Evolutionary conservation across 2,113 vertebrate species (phyloP), one percentile per base, ranked within the genome.

Genomic region (Megaceryle maxima): DNA sequence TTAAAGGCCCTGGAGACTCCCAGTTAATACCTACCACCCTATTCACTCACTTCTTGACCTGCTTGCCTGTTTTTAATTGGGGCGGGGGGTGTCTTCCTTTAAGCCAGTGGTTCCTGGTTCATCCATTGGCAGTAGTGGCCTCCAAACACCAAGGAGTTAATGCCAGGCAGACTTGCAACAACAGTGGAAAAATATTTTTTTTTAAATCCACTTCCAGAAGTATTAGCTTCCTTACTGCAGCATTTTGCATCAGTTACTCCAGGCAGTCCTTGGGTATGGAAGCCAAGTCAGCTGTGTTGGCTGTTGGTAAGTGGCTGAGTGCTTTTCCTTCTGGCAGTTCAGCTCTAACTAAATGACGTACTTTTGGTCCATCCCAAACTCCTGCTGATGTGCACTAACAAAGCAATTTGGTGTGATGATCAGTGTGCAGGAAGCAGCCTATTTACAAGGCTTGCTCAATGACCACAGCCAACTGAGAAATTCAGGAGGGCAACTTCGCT

Each of bases 1-100:
- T 90, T 39, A 67, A 81, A 96, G 95, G 97, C 95, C 84, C 94
- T 88, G 72, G 80, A 66, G 85, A 97, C 92, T 96, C 94, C 96
- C 90, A 84, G 93, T 95, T 60, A 93, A 96, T 88, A 91, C 93
- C 88, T 64, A 57, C 83, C 44, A 87, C 96, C 96, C 97, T 97
- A 96, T 18, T 91, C 90, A 66, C 87, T 90, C 86, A 79, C 83
- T 90, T 33, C 66, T 86, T 86, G 87, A 91, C 92, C 93, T 81
- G 88, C 86, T 96, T 92, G 92, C 94, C 87, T 84, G 2, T 75
- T 95, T 75, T 77, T 74, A 79, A 87, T 41, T 41, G 39, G 44
- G 44, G 21, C 4, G 8, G 26, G 64, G 64, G 55, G 69, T 74
- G 50, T 94, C 76, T 69, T 93, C 89, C 77, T 96, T 91, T 44